phyloP scores from a whole-genome alignment of 1,140 invertebrate species.

The Aradophagus sp. region DNA sequence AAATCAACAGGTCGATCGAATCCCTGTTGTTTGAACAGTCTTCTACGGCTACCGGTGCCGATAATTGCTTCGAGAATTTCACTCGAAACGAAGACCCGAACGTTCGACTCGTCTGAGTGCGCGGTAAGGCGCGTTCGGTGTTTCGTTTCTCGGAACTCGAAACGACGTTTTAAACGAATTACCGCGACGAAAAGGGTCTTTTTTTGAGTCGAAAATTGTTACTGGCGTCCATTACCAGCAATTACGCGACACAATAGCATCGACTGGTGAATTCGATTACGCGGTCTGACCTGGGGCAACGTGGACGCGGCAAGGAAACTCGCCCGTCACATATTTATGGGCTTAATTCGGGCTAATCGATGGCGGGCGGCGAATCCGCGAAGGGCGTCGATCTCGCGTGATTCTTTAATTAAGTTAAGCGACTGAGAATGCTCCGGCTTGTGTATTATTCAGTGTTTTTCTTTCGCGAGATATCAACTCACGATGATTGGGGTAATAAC shows the following conservation, averaged over 20 bases:
- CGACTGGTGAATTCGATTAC: conserved; percentile 53
- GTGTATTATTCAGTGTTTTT: conserved; percentile 34
- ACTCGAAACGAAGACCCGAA: conserved; percentile 20
- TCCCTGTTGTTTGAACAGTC: conserved; percentile 56
- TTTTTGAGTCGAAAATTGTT: conserved; percentile 32
- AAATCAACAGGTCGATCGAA: conserved; percentile 59
- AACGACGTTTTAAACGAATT: too few species aligned
- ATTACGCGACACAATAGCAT: conserved; percentile 50
- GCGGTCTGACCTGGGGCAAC: conserved; percentile 54
- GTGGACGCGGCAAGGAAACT: conserved; percentile 40
- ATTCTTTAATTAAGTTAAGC: conserved; percentile 45
- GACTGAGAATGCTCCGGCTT: conserved; percentile 19
- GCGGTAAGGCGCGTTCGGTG: too few species aligned
- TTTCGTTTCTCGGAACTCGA: too few species aligned
- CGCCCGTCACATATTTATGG: conserved; percentile 47
- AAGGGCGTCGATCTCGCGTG: conserved; percentile 45
- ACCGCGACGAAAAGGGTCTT: conserved; percentile 9
- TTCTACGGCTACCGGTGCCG: conserved; percentile 47
- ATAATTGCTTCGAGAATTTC: conserved; percentile 53
- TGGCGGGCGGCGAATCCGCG: conserved; percentile 42
- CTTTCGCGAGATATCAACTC: conserved; percentile 1
- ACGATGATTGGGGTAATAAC: too few species aligned
- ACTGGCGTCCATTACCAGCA: conserved; percentile 38
- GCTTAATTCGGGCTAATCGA: conserved; percentile 66
- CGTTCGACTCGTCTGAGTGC: too few species aligned